Percentiles rank a stretch among this genome's conserved stretches.
Evolutionary conservation across 1,140 invertebrate genomes (phyloP).

Genomic region (Trichonephila clavipes): DNA sequence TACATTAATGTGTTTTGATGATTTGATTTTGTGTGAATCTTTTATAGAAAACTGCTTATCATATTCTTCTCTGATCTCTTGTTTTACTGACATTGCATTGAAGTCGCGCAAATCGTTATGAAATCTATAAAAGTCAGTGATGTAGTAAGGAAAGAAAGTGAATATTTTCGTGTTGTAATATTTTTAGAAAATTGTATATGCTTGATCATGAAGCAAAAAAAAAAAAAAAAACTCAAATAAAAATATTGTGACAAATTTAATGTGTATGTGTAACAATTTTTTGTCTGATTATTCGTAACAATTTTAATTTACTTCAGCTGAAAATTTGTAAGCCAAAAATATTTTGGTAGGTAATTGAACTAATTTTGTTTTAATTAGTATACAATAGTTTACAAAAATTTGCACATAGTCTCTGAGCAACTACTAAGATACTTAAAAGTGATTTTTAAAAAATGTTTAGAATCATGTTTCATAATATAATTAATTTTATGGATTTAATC

Average conservation of each 20-base stretch:
- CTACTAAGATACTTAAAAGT: too few relatives aligned
- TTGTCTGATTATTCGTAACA: not conserved
- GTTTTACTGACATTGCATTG: constrained; percentile 63
- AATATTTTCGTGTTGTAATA: constrained; percentile 77
- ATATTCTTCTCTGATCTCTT: constrained; percentile 75
- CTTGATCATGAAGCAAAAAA: constrained; percentile 74
- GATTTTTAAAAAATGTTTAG: too few relatives aligned
- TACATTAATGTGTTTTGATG: constrained; percentile 51
- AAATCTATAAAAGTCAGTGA: constrained; percentile 72
- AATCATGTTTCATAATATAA: too few relatives aligned
- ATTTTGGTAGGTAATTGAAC: too few relatives aligned
- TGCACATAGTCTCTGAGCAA: too few relatives aligned
- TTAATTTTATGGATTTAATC: too few relatives aligned
- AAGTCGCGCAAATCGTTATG: constrained; percentile 40
- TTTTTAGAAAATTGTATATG: constrained; percentile 77
- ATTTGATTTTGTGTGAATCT: constrained; percentile 60
- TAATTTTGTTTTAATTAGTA: too few relatives aligned
- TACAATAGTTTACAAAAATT: too few relatives aligned
- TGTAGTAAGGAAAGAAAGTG: constrained; percentile 72
- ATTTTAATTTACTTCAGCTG: not conserved
- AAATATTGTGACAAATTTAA: constrained; percentile 64
- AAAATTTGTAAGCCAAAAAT: not conserved
- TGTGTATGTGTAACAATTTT: not conserved
- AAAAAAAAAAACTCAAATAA: constrained; percentile 31
- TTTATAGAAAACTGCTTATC: constrained; percentile 74